Evolutionary conservation across 2,888 invertebrate genomes (phyloP).

Genomic region (Caenorhabditis plicata): DNA sequence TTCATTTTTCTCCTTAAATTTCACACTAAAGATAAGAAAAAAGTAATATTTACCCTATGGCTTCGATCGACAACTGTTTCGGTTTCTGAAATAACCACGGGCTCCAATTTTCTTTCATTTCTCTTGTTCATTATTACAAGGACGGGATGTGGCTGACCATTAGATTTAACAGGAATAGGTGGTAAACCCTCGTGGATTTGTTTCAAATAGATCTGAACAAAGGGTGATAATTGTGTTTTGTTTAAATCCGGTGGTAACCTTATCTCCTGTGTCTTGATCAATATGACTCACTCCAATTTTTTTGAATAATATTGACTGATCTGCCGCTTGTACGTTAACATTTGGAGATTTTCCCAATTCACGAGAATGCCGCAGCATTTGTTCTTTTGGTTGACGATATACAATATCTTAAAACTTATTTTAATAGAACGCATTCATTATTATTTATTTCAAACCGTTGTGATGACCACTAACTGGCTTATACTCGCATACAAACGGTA

Average conservation of each 20-base stretch:
- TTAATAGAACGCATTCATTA: background rate
- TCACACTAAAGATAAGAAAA: too few species aligned
- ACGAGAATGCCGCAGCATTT: slow-evolving; percentile 12
- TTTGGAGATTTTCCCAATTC: slow-evolving; percentile 10
- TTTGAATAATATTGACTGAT: slow-evolving; percentile 17
- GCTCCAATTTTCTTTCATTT: slow-evolving; percentile 5
- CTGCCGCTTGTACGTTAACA: slow-evolving; percentile 12
- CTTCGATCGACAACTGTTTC: slow-evolving; percentile 13
- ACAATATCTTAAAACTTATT: slow-evolving; percentile 8
- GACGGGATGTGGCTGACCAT: slow-evolving; percentile 11
- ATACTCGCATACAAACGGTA: slow-evolving; percentile 25
- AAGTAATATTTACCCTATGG: too few species aligned
- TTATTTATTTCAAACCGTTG: slow-evolving; percentile 7
- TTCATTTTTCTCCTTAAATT: too few species aligned
- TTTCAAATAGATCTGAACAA: slow-evolving; percentile 19
- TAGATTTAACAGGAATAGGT: background rate
- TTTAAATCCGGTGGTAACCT: too few species aligned
- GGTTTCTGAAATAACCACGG: slow-evolving; percentile 14
- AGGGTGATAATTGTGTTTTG: too few species aligned
- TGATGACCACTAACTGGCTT: slow-evolving; percentile 7
- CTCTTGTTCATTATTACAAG: too few species aligned
- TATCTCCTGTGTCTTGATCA: slow-evolving; percentile 19
- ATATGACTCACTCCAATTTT: slow-evolving; percentile 6
- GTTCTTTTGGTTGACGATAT: slow-evolving; percentile 19
- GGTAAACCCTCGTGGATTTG: slow-evolving; percentile 4